Conservation (phyloP, 2,797 vertebrate genomes). For the Pangasius mekongensis region DNA sequence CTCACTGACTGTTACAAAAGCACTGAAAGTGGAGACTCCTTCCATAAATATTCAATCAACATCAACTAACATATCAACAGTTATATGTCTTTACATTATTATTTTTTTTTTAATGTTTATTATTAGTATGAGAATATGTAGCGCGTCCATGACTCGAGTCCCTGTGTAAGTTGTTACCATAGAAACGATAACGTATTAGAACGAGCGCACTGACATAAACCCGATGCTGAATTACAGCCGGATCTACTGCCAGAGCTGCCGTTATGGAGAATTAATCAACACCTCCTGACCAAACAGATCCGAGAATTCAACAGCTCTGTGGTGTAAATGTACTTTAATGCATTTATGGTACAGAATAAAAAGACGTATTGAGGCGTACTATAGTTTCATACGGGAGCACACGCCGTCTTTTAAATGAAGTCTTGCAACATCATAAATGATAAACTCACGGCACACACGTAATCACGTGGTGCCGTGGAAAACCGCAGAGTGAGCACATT, state of each 20-base stretch:
- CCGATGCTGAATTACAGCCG: no score
- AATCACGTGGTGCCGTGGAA: not conserved
- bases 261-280: not conserved
- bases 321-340: not conserved
- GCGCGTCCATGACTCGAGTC: no score
- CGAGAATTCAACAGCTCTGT: not conserved
- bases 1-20: no score
- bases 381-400: no score
- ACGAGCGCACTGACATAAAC: not conserved
- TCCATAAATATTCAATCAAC: no score
- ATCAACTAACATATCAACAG: no score
- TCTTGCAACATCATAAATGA: conserved; percentile 10
- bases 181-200: not conserved
- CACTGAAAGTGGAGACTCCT: no score
- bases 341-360: not conserved
- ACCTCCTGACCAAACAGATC: not conserved
- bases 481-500: not conserved
- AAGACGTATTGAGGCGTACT: not conserved
- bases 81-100: no score
- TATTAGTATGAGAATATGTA: not conserved
- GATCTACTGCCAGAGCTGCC: not conserved
- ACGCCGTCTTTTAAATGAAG: not conserved
- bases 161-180: not conserved
- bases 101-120: no score
- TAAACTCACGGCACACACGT: not conserved